Evolutionary conservation across 2,113 vertebrate species (phyloP), one percentile per base, ranked within the genome.

Genomic region (Sinocyclocheilus anshuiensis): DNA sequence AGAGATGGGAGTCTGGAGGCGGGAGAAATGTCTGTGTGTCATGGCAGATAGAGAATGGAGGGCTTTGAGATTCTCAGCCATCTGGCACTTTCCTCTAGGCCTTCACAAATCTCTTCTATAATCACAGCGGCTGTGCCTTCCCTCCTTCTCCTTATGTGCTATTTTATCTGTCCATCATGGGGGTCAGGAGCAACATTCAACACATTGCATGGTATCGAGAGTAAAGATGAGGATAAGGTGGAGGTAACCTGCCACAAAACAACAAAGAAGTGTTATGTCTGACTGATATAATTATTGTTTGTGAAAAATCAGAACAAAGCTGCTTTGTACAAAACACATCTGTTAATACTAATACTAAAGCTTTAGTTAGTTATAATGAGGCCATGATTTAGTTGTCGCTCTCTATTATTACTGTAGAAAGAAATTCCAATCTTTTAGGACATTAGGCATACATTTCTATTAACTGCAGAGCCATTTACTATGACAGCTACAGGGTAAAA

Each of bases 91-190:
- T 87, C 63, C 84, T 86, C 20, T 83, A 72, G 79, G 77, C 65
- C 81, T 86, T 84, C 69, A 87, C 69, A 87, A 90, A 89, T 86
- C 81, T 83, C 72, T 85, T 87, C 48, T 45, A 77, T 84, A 86
- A 86, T 88, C 84, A 86, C 82, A 67, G 55, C 4, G 83, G 33
- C 86, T 85, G 74, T 72, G 55, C 79, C 61, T 57, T 67, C 61
- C 69, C 65, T 74, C 55, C 74, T 79, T 50, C 74, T 83, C 36
- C 22, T 72, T 61, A 42, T 59, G 57, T 2, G 42, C 33, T 48
- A 74, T 26, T 67, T 85, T 48, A 77, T 85, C 67, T 22, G 48
- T 79, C 76, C n/a, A 59, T 45, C 24, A 63, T 2, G 26, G 16
- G 26, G 45, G 69, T 71, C 53, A 33, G 15, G 15, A 11, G 22